Conservation (phyloP, 1,140 invertebrate genomes). For the Nylanderia fulva region DNA sequence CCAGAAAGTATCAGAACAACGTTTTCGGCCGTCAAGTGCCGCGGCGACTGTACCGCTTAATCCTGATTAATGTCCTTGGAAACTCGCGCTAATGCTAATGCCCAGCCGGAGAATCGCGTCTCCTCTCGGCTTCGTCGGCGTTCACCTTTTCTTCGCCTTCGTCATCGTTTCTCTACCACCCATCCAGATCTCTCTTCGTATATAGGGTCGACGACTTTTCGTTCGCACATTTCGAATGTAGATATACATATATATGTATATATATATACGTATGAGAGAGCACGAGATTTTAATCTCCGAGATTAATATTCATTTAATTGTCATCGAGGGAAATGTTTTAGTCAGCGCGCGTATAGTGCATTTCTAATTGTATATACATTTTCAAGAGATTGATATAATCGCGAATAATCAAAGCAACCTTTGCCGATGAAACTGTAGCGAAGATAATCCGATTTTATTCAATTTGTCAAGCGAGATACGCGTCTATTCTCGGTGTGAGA, state of each 20-base stretch:
- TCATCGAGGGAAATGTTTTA: neutral
- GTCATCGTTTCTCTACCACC: constrained; percentile 41
- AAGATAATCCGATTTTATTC: constrained; percentile 20
- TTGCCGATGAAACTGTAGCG: neutral
- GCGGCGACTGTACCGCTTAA: constrained; percentile 79
- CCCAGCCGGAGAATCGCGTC: constrained; percentile 69
- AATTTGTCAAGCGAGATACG: constrained; percentile 49
- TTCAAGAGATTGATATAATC: constrained; percentile 16
- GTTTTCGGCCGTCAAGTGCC: constrained; percentile 73
- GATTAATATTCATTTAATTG: neutral
- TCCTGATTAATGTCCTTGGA: constrained; percentile 85
- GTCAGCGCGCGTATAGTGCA: neutral
- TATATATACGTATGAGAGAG: too few species aligned
- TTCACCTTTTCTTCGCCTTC: constrained; percentile 55
- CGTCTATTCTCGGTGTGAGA: constrained; percentile 61
- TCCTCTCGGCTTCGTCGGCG: constrained; percentile 50
- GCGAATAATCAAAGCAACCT: constrained; percentile 44
- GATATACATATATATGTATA: too few species aligned
- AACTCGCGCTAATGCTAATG: constrained; percentile 83
- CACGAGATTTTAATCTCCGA: neutral
- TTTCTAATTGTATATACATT: neutral
- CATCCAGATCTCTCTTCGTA: constrained; percentile 4
- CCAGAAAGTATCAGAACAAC: constrained; percentile 68
- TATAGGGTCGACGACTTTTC: constrained; percentile 23
- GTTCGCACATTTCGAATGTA: neutral